phyloP scores from a whole-genome alignment of 2,888 invertebrate genomes.

The Platerodrilus igneus region DNA sequence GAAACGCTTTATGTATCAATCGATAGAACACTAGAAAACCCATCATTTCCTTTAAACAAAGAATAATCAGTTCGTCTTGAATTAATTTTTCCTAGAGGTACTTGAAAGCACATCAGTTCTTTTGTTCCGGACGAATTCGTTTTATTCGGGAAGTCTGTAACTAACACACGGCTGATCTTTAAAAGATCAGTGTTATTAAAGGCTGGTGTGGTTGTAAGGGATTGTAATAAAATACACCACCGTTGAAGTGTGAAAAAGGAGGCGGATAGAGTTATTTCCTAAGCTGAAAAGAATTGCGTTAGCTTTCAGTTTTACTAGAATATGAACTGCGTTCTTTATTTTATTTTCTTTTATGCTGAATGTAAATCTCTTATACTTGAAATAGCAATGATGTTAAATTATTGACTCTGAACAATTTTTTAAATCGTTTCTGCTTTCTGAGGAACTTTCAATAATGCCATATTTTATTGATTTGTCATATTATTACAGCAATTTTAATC shows the following conservation, averaged over 20 bases:
- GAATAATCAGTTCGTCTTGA: slow-evolving; percentile 24
- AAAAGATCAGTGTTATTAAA: slow-evolving; percentile 28
- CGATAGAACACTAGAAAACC: too few species aligned
- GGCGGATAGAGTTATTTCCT: slow-evolving; percentile 22
- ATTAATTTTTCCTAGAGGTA: slow-evolving; percentile 25
- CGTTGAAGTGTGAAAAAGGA: slow-evolving; percentile 26
- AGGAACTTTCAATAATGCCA: too few species aligned
- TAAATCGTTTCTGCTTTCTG: too few species aligned
- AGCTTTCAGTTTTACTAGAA: slow-evolving; percentile 17
- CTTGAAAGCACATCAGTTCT: slow-evolving; percentile 16
- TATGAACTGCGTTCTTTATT: slow-evolving; percentile 17
- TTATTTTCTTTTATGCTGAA: slow-evolving; percentile 15
- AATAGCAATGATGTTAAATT: slow-evolving; percentile 17
- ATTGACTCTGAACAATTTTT: too few species aligned
- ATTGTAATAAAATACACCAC: slow-evolving; percentile 27
- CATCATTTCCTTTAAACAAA: too few species aligned
- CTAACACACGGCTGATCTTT: slow-evolving; percentile 27
- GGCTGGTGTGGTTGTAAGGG: slow-evolving; percentile 22
- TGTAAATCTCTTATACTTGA: slow-evolving; percentile 18
- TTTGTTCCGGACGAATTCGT: slow-evolving; percentile 18
- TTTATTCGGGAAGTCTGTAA: slow-evolving; percentile 23
- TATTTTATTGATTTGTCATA: too few species aligned
- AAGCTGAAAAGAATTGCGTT: slow-evolving; percentile 22
- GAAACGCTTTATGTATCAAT: too few species aligned
- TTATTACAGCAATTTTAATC: too few species aligned